A percentile compares a stretch with the other conserved stretches of the same genome.
Evolutionary conservation across 92 coral and sea anemone species (phyloP).

Genomic region (Chrysogorgia sp.): DNA sequence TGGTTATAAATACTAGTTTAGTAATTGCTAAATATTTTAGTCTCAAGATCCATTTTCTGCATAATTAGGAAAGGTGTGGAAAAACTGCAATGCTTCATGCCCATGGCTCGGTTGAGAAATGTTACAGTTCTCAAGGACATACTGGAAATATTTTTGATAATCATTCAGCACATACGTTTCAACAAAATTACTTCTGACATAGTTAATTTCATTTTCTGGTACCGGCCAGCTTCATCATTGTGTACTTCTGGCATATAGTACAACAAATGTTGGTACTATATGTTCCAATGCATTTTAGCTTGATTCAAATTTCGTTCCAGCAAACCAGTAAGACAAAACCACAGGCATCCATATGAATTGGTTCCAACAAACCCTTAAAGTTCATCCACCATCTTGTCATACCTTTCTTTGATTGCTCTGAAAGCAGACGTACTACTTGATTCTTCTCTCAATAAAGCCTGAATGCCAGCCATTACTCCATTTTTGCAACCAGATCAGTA

Average conservation of each 20-base stretch:
- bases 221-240: slow-evolving; percentile 44
- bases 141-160: slow-evolving; percentile 55
- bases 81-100: slow-evolving; percentile 28
- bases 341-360: slow-evolving; percentile 30
- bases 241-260: slow-evolving; percentile 50
- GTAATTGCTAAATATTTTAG: too few species aligned
- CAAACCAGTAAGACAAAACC: slow-evolving; percentile 37
- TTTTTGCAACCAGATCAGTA: too few species aligned
- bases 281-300: slow-evolving; percentile 33
- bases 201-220: slow-evolving; percentile 36
- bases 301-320: slow-evolving; percentile 20
- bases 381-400: slow-evolving; percentile 40
- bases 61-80: slow-evolving; percentile 1
- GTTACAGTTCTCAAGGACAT: too few species aligned
- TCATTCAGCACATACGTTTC: slow-evolving; percentile 23
- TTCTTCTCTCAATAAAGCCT: too few species aligned
- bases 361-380: slow-evolving; percentile 19
- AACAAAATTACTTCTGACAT: slow-evolving; percentile 28
- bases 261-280: slow-evolving; percentile 39
- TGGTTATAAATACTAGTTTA: too few species aligned
- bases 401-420: not conserved
- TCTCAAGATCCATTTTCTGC: too few species aligned
- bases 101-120: too few species aligned
- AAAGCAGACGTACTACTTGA: too few species aligned
- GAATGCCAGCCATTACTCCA: too few species aligned